Evolutionary conservation across 2,113 vertebrate species (phyloP), one percentile per base, ranked within the genome.

Genomic region (Boulengerochromis microlepis): DNA sequence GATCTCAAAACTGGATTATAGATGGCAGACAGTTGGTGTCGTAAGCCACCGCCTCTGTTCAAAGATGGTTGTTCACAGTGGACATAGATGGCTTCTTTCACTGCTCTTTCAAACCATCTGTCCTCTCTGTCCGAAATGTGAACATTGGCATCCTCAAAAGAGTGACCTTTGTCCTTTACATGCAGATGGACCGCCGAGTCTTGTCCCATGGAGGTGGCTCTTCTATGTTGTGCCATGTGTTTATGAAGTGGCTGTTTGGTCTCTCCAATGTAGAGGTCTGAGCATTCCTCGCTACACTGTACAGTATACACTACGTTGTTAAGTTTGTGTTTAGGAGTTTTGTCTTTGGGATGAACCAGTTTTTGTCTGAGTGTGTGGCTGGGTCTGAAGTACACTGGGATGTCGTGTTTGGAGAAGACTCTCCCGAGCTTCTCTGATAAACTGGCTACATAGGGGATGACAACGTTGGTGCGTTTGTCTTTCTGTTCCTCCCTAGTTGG

Each of bases 131-230:
- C 53, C 53, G 24, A 54, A 24, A 54, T 54, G 10, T 54, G 10
- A 24, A 54, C n/a, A 54, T 22, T 54, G 52, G 52, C 11, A n/a
- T 53, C 19, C 52, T 53, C 52, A 22, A 54, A 54, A 54, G 52
- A 12, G n/a, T 54, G 52, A 54, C 0, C 2, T n/a, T n/a, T n/a
- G n/a, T n/a, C n/a, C n/a, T n/a, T n/a, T n/a, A n/a, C n/a, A n/a
- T n/a, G n/a, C n/a, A n/a, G n/a, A n/a, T n/a, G n/a, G n/a, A n/a
- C n/a, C n/a, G 10, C 53, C 4, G 10, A 54, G 53, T 54, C n/a
- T 54, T 54, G 53, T 54, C 53, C n/a, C 0, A 0, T 22, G 0
- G 53, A 54, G 53, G 53, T 54, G n/a, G n/a, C 53, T 54, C n/a
- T 54, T 12, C 10, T 54, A 24, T 54, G 53, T 54, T 54, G 53